These are phyloP conservation scores for Cottoperca gobio DNA, from an alignment of 2,797 vertebrate species.

Conservation along the genomic window DNA sequence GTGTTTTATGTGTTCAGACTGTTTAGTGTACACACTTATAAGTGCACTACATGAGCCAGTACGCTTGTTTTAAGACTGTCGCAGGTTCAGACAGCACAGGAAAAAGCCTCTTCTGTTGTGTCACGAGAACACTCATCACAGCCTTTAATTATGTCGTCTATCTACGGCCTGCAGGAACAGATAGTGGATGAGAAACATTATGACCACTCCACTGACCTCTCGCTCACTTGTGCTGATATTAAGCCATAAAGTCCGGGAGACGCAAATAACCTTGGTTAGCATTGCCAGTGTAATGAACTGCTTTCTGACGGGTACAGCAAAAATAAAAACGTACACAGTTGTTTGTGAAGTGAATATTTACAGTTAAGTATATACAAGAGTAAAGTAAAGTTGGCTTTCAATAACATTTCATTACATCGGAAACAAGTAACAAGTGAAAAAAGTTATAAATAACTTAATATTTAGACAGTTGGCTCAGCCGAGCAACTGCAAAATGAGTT, in stretches of 20 bases:
- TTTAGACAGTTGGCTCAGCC: background rate
- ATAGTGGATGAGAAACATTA: constrained; percentile 83
- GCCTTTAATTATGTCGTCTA: constrained; percentile 86
- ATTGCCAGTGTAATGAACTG: constrained; percentile 35
- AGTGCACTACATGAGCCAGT: constrained; percentile 33
- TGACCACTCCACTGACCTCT: constrained; percentile 78
- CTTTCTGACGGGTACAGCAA: constrained; percentile 7
- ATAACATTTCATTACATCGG: background rate
- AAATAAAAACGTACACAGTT: constrained; percentile 2
- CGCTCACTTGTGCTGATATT: constrained; percentile 81
- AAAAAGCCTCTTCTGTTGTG: constrained; percentile 23
- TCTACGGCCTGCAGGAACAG: constrained; percentile 86
- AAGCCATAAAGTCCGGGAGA: constrained; percentile 82
- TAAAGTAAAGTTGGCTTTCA: background rate
- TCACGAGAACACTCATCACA: constrained; percentile 71
- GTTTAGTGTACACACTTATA: constrained; percentile 24
- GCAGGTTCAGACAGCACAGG: constrained; percentile 47
- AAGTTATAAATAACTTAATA: background rate
- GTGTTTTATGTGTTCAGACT: constrained; percentile 17
- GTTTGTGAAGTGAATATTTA: background rate
- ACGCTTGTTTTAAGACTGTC: constrained; percentile 44
- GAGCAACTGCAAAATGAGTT: background rate
- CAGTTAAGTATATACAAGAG: background rate
- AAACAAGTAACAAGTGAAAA: background rate
- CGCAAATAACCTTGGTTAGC: constrained; percentile 73